Evolutionary conservation across 2,888 invertebrate species (phyloP), one percentile per base, ranked within the genome.

Genomic region (Xanthia icteritia): DNA sequence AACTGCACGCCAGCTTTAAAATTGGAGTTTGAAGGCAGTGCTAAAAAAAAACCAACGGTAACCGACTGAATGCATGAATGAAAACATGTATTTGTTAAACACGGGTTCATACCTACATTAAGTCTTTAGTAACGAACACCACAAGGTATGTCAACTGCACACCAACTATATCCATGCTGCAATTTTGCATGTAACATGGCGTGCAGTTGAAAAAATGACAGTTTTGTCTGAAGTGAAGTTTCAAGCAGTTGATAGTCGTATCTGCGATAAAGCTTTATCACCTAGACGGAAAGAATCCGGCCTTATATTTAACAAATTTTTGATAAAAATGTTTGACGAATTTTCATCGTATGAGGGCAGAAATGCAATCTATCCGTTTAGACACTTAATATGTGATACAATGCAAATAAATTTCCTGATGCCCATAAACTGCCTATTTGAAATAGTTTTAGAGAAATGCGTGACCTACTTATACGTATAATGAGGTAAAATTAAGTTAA

Each of bases 401-500:
- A 79, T 51, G 3, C 5, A 23, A 79, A 45, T 45, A 17, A 31
- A 31, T 11, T 58, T 23, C 9, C 8, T 0, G 17, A n/a, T 31
- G 20, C 2, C 6, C 13, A 56, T 8, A 11, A n/a, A 76, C 4
- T 0, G 6, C 17, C 0, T 27, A 23, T 60, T 77, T n/a, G n/a
- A 3, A 51, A 45, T 23, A 27, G 3, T 20, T 9, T 2, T 45
- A 48, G n/a, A 42, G 15, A 56, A 64, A 80, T 72, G 1, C 9
- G 1, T 65, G 56, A 15, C 56, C 81, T 39, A 71, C 79, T 23
- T 15, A 31, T 1, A 36, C 15, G 5, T 39, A n/a, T 3, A 60
- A 65, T 73, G n/a, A 73, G 23, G 15, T 65, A 51, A 64, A 58
- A 42, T 42, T 36, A 42, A 27, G 31, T 42, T 42, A 80, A 80